Evolutionary conservation across 2,888 invertebrate species (phyloP), one percentile per base, ranked within the genome.

Genomic region (Lepidochrysops patricia): DNA sequence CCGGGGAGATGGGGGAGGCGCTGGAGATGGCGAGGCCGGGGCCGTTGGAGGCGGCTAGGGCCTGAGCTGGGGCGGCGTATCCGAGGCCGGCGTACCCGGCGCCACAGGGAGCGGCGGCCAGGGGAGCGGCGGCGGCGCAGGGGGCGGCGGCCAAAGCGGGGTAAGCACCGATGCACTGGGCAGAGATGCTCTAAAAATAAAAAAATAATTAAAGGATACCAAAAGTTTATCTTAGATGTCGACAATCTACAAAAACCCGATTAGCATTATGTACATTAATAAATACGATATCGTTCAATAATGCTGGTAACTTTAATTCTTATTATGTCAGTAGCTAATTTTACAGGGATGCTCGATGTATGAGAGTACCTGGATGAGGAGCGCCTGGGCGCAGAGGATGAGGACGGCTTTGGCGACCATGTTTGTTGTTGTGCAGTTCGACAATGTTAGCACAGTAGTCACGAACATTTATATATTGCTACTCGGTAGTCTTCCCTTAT

Each of bases 361-460:
- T 27, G 9, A 23, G 23, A 19, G 29, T 62, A 60, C 62, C 62
- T 60, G 60, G 19, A 62, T 54, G 52, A 62, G 68, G 66, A 70
- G 73, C 66, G 71, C 72, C 64, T 75, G 74, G 62, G 69, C 60
- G 69, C 72, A 75, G 64, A 76, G 59, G 13, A 74, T 37, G 15
- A 76, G 58, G 54, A 75, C 50, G 57, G 70, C 61, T 60, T 73
- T 72, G 60, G 70, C 61, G 60, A 69, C 67, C 73, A 75, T 74
- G 59, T 57, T 68, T 70, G 60, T 50, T 63, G 29, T 35, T 35
- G 32, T 35, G 7, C 13, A 13, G 23, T 29, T 4, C 35, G 34
- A 59, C 35, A 34, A 35, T 59, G 19, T 27, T 15, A 26, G 4
- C 9, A 26, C 12, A 32, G 27, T 12, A 26, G 2, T 23, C 9